Conservation (phyloP, 2,113 vertebrate genomes). For the Gobiocypris rarus region DNA sequence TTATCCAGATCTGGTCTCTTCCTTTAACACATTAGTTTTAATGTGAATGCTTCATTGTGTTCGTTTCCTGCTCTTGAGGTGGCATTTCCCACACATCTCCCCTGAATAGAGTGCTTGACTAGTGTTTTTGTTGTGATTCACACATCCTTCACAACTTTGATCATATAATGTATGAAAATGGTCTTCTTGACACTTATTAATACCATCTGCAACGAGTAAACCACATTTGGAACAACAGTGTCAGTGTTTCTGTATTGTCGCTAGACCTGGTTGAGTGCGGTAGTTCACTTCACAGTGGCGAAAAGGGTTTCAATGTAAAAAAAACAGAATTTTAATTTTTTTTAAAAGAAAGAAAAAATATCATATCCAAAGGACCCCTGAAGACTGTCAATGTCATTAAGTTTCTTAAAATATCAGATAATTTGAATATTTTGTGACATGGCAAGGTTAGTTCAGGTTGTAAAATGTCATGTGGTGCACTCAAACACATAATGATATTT, state of each 20-base stretch:
- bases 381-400: background rate
- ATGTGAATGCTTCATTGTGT: conserved; percentile 13
- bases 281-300: background rate
- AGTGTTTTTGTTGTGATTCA: conserved; percentile 26
- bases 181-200: conserved; percentile 18
- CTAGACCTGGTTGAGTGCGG: background rate
- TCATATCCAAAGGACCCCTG: background rate
- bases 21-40: background rate
- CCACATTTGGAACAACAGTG: background rate
- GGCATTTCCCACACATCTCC: conserved; percentile 9
- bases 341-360: background rate
- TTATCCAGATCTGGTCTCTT: background rate
- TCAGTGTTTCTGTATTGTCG: conserved; percentile 6
- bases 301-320: background rate
- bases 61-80: background rate
- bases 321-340: background rate
- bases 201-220: conserved; percentile 2
- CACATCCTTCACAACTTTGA: background rate
- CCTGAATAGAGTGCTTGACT: background rate
- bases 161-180: conserved; percentile 3
- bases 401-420: background rate
- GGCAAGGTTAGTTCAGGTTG: background rate
- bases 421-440: background rate
- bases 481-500: background rate
- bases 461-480: background rate